phyloP scores from a whole-genome alignment of 2,797 vertebrate species.

The Gobio occitaniae region DNA sequence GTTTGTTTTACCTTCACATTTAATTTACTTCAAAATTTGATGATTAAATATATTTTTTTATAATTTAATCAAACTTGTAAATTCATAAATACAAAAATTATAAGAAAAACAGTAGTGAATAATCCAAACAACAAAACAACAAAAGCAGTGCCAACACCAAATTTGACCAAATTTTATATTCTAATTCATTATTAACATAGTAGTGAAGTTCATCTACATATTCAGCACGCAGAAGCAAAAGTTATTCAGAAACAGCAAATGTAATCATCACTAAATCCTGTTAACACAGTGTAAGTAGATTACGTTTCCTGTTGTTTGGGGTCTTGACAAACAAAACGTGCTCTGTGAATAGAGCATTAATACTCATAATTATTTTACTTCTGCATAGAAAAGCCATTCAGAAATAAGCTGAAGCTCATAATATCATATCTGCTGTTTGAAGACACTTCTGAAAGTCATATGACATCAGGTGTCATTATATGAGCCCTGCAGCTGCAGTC shows the following conservation, averaged over 20 bases:
- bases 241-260: neutral
- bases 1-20: too few relatives aligned
- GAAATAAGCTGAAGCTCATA: neutral
- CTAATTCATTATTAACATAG: neutral
- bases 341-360: neutral
- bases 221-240: neutral
- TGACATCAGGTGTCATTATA: conserved; percentile 25
- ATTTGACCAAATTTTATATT: too few relatives aligned
- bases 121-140: too few relatives aligned
- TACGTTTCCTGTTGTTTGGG: neutral
- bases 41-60: too few relatives aligned
- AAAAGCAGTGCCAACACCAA: too few relatives aligned
- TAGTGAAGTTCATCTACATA: neutral
- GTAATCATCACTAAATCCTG: neutral
- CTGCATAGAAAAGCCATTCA: neutral
- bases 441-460: conserved; percentile 11
- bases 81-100: too few relatives aligned
- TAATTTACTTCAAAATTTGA: too few relatives aligned
- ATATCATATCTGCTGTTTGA: neutral
- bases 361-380: neutral
- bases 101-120: too few relatives aligned
- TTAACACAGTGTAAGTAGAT: neutral
- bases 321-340: neutral
- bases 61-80: too few relatives aligned
- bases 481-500: neutral